Percentiles rank a stretch among this genome's conserved stretches.
Evolutionary conservation across 2,113 vertebrate genomes (phyloP).

Genomic region (Melanostigma gelatinosum): DNA sequence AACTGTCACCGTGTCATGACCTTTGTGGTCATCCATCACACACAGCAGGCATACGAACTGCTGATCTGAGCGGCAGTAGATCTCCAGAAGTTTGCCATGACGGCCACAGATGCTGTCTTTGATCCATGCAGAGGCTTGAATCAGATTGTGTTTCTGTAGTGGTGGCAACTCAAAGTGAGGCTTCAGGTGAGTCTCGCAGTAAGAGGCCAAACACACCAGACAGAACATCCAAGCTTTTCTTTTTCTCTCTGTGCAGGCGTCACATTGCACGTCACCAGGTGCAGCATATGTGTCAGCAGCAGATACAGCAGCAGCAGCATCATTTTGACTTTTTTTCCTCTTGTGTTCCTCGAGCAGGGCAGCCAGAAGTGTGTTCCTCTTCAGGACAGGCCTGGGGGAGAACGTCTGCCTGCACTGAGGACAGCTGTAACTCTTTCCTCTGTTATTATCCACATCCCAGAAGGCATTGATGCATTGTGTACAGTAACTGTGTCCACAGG

Average conservation of each 20-base stretch:
- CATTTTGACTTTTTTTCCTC: not conserved
- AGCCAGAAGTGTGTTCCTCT: conserved; percentile 57
- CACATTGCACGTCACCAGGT: conserved; percentile 52
- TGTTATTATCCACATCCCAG: conserved; percentile 39
- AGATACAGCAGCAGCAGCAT: not conserved
- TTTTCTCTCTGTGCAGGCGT: conserved; percentile 53
- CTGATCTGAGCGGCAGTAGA: conserved; percentile 58
- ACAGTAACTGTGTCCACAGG: conserved; percentile 70
- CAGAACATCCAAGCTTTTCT: conserved; percentile 58
- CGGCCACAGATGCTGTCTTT: conserved; percentile 48
- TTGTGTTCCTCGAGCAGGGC: conserved; percentile 43
- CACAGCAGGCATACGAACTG: conserved; percentile 59
- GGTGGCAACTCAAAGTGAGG: conserved; percentile 50
- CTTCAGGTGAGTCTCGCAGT: conserved; percentile 46
- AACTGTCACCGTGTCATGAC: conserved; percentile 47
- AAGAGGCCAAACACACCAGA: conserved; percentile 57
- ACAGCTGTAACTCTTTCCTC: conserved; percentile 37
- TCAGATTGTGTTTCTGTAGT: conserved; percentile 54
- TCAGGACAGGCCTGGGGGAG: conserved; percentile 49
- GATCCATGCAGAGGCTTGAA: conserved; percentile 33
- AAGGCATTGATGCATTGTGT: conserved; percentile 49
- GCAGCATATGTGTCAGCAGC: not conserved
- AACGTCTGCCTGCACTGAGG: conserved; percentile 64
- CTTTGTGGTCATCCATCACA: conserved; percentile 47
- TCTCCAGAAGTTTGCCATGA: conserved; percentile 59